Evolutionary conservation across 2,113 vertebrate genomes (phyloP).

Genomic region (Anarhynchus alexandrinus): DNA sequence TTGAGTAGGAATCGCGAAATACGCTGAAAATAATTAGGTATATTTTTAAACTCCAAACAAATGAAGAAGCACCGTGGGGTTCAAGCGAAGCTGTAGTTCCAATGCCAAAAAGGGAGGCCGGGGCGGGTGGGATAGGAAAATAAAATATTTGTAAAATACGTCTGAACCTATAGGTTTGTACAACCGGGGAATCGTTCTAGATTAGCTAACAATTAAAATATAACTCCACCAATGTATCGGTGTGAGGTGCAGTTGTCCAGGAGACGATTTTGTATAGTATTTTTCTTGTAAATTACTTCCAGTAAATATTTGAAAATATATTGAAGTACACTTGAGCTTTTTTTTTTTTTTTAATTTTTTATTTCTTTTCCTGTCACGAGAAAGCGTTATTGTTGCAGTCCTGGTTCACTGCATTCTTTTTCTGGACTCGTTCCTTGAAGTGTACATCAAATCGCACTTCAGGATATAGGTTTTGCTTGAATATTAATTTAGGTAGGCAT

Average conservation of each 20-base stretch:
- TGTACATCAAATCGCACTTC: constrained; percentile 85
- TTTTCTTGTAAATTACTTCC: constrained; percentile 98
- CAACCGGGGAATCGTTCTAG: constrained; percentile 84
- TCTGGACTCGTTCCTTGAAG: constrained; percentile 84
- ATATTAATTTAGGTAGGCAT: constrained; percentile 85
- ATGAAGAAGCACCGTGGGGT: constrained; percentile 58
- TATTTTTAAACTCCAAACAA: constrained; percentile 49
- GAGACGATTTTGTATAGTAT: constrained; percentile 98
- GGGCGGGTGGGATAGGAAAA: neutral
- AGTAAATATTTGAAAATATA: constrained; percentile 99
- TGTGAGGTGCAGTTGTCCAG: constrained; percentile 92
- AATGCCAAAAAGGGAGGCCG: constrained; percentile 67
- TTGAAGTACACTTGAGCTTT: constrained; percentile 87
- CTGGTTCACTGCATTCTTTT: constrained; percentile 83
- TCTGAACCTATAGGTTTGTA: constrained; percentile 81
- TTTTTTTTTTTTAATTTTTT: constrained; percentile 42
- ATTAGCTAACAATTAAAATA: constrained; percentile 83
- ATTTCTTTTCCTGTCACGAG: constrained; percentile 75
- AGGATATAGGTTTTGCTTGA: constrained; percentile 87
- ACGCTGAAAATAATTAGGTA: constrained; percentile 35
- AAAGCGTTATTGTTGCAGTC: constrained; percentile 87
- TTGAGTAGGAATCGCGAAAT: constrained; percentile 49
- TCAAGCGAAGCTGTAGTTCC: constrained; percentile 65
- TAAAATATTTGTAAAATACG: constrained; percentile 72
- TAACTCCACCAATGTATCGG: constrained; percentile 82